phyloP scores from a whole-genome alignment of 2,797 vertebrate species.

The Takifugu rubripes region DNA sequence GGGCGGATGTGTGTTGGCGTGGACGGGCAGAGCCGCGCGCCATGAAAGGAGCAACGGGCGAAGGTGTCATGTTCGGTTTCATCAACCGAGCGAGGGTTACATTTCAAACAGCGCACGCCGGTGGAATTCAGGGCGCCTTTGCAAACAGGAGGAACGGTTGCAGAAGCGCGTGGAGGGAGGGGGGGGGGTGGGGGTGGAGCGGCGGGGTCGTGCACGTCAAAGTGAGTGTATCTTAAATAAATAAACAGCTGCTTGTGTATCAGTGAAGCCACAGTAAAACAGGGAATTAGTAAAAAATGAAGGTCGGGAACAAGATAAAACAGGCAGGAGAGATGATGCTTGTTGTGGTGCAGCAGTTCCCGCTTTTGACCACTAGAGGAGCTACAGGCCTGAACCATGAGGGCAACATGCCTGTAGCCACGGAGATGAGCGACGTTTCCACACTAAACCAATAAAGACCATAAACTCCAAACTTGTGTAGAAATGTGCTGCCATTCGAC shows the following conservation, averaged over 20 bases:
- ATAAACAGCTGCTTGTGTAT: too few relatives aligned
- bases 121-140: constrained; percentile 12
- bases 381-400: constrained; percentile 19
- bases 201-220: background rate
- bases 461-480: background rate
- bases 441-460: constrained; percentile 5
- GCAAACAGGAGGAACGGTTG: constrained; percentile 12
- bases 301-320: background rate
- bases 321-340: too few relatives aligned
- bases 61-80: constrained; percentile 55
- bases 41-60: constrained; percentile 13
- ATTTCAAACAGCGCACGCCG: constrained; percentile 30
- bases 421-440: constrained; percentile 11
- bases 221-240: too few relatives aligned
- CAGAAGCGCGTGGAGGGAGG: background rate
- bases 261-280: background rate
- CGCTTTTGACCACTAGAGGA: constrained; percentile 29
- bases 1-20: constrained; percentile 42
- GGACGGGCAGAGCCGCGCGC: constrained; percentile 16
- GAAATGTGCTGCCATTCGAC: too few relatives aligned
- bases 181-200: constrained; percentile 1
- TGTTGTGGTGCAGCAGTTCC: background rate
- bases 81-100: constrained; percentile 34
- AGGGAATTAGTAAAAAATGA: background rate
- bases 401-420: constrained; percentile 5